phyloP scores from a whole-genome alignment of 2,888 invertebrate species.

The Cylindroiulus punctatus region DNA sequence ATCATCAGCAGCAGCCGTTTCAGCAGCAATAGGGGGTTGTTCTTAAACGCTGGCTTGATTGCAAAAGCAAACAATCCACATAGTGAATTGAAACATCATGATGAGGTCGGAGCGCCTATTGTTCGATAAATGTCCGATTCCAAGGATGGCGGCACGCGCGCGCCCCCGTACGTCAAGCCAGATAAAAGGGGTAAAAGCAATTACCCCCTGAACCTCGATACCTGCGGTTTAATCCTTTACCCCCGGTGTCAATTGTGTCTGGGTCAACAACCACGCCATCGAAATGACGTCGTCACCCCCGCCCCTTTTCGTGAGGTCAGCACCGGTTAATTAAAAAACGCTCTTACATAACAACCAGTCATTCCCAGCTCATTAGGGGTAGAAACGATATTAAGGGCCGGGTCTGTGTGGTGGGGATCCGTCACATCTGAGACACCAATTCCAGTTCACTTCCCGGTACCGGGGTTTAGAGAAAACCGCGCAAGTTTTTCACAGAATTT shows the following conservation, averaged over 20 bases:
- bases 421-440: no score
- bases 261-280: slow-evolving; percentile 27
- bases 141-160: slow-evolving; percentile 15
- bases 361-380: slow-evolving; percentile 41
- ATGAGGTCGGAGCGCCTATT: slow-evolving; percentile 38
- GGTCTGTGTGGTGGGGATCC: no score
- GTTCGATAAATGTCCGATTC: slow-evolving; percentile 40
- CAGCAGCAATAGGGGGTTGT: slow-evolving; percentile 34
- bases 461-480: no score
- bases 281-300: slow-evolving; percentile 28
- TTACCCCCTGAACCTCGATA: slow-evolving; percentile 45
- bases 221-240: slow-evolving; percentile 47
- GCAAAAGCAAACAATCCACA: slow-evolving; percentile 25
- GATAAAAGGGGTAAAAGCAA: slow-evolving; percentile 47
- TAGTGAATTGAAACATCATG: slow-evolving; percentile 43
- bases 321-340: slow-evolving; percentile 28
- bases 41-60: slow-evolving; percentile 39
- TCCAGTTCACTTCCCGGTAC: no score
- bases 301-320: slow-evolving; percentile 29
- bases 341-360: slow-evolving; percentile 45
- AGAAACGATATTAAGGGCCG: neutral
- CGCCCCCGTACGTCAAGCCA: slow-evolving; percentile 4
- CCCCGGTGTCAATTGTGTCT: slow-evolving; percentile 47
- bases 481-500: no score
- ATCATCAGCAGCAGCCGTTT: neutral